Base-by-base conservation (phyloP, 2,113 vertebrate species). In the Paedocypris sp. region DNA sequence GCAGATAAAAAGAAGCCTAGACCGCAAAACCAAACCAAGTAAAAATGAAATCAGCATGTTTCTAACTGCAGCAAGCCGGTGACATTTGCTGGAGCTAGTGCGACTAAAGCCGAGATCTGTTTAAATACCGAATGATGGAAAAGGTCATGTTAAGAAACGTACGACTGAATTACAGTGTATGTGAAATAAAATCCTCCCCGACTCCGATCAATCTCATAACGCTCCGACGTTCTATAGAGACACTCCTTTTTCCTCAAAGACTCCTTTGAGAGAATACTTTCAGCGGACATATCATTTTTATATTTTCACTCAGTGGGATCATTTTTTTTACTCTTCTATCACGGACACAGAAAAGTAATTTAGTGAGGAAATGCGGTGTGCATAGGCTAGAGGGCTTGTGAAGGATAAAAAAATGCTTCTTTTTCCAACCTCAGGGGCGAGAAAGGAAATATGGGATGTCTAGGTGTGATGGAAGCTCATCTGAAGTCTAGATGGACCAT, bases 291-390 rank as follows among this genome's bases (percentile, higher is more conserved):
- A 60, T 57, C 32, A 57, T 52, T 68, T 68, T 52, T 68, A 58
- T 36, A 68, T 68, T 72, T n/a, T 52, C 26, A 33, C 50, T 58
- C 65, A 12, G 46, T 38, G 39, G 20, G 45, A 68, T 63, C 15
- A 4, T 50, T 51, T 64, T 49, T 19, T 9, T 28, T 4, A 15
- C 43, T 39, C 57, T 65, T 53, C 49, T 12, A 64, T 68, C 43
- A 51, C 22, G 28, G 16, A 50, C 42, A 39, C 38, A 64, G 22
- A 68, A 61, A 72, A 72, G 57, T 64, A 61, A 72, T 72, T 68
- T 72, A 61, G 36, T 28, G 29, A 46, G 58, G 61, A 68, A 65
- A 65, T 68, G 39, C 18, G 49, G 66, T 41, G 13, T 1, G 8
- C 20, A 3, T 45, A 20, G 49, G 43, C 60, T 16, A 5, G 12